Evolutionary conservation across 2,113 vertebrate species (phyloP), one percentile per base, ranked within the genome.

Genomic region (Hypanus sabinus): DNA sequence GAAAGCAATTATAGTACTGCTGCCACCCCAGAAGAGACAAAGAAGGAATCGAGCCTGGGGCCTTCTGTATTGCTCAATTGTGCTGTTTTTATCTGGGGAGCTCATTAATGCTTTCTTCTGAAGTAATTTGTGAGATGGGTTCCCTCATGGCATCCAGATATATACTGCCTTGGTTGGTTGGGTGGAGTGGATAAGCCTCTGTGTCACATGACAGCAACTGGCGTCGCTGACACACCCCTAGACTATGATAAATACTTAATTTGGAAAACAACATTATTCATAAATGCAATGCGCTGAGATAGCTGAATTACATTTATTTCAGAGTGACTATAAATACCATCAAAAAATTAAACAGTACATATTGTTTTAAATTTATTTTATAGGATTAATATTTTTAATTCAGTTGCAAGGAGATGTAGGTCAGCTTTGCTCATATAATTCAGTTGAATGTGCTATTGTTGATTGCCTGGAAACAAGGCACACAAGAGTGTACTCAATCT

Each of bases 101-200:
- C 65, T 90, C 85, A 90, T 90, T 90, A 90, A 90, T 90, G n/a
- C 33, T 90, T 90, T 90, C 60, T 90, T 90, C 62, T 65, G 62
- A 90, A 65, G 16, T 68, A 90, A 90, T 90, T 90, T 90, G 65
- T 90, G 85, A 90, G 57, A 90, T 90, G 6, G 46, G 6, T 90
- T 65, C 85, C 60, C 85, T 90, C 30, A 33, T 90, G 85, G 62
- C 85, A 90, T 20, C 60, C 30, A 65, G 85, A 90, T 30, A 5
- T 60, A 65, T 16, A 90, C n/a, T 33, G 85, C 60, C 60, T n/a
- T n/a, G n/a, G 14, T 73, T 20, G 60, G 60, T 62, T 90, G 60
- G 60, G 85, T 90, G 30, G 60, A 90, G 60, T 68, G 57, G 60
- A 65, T 33, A 33, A 65, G 18, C 18, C 16, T 27, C 30, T 18